These are phyloP conservation scores for Oscheius sp. DNA, from an alignment of 1,140 invertebrate species.

Conservation along the genomic window DNA sequence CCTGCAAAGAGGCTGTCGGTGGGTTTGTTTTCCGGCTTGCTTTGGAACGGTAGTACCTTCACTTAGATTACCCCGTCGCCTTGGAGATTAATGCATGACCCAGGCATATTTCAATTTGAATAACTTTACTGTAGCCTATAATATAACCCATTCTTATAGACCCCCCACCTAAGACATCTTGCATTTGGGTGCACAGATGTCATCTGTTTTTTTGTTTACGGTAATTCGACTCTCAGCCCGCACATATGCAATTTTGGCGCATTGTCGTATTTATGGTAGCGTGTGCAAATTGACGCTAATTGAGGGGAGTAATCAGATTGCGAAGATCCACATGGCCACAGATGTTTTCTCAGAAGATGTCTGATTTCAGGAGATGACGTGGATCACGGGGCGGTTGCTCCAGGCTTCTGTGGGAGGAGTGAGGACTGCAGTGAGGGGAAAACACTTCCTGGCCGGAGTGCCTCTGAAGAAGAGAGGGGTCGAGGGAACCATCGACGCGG, in stretches of 20 bases:
- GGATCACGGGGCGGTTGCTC: neutral
- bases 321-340: neutral
- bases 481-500: slow-evolving; percentile 12
- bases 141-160: too few relatives aligned
- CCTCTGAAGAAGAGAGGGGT: slow-evolving; percentile 25
- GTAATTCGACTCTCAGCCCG: neutral
- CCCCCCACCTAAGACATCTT: too few relatives aligned
- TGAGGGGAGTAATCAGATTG: too few relatives aligned
- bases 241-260: neutral
- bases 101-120: too few relatives aligned
- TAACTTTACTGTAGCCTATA: too few relatives aligned
- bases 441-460: slow-evolving; percentile 25
- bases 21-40: too few relatives aligned
- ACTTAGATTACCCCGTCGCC: too few relatives aligned
- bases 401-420: neutral
- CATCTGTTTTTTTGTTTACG: slow-evolving; percentile 2
- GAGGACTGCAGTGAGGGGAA: neutral
- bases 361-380: neutral
- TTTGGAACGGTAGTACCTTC: too few relatives aligned
- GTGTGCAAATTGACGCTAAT: neutral
- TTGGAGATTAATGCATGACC: too few relatives aligned
- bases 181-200: too few relatives aligned
- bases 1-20: too few relatives aligned
- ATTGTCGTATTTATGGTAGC: too few relatives aligned
- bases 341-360: neutral